These are phyloP conservation scores for Deilephila porcellus DNA, from an alignment of 2,888 invertebrate species.

Conservation along the genomic window DNA sequence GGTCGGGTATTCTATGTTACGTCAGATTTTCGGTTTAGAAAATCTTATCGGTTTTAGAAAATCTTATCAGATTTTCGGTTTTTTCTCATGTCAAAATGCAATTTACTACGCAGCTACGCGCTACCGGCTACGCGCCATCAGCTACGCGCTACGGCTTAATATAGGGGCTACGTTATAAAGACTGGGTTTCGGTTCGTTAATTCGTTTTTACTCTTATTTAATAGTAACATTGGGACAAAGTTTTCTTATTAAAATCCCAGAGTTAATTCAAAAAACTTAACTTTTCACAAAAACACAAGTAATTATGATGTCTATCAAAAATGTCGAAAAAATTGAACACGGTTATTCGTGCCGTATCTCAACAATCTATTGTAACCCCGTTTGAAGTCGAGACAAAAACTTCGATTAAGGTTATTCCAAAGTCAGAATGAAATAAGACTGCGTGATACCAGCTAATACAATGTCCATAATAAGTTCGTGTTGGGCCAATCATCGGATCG, in stretches of 20 bases:
- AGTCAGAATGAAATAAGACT: conserved; percentile 28
- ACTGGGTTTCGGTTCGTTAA: too few species aligned
- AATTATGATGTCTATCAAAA: conserved; percentile 7
- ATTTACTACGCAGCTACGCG: background rate
- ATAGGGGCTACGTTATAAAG: too few species aligned
- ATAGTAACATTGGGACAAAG: too few species aligned
- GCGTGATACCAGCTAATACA: conserved; percentile 24
- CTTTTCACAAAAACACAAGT: background rate
- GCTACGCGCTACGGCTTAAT: too few species aligned
- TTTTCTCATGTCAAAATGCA: background rate
- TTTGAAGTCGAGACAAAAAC: conserved; percentile 3
- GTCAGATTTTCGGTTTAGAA: too few species aligned
- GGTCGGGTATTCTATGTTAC: too few species aligned
- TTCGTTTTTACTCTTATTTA: too few species aligned
- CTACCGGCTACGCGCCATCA: background rate
- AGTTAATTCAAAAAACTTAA: background rate
- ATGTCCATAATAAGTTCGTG: conserved; percentile 23
- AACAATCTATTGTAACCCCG: background rate
- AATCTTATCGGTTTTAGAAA: too few species aligned
- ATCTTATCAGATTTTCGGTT: too few species aligned
- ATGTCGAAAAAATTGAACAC: background rate
- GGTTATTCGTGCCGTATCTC: conserved; percentile 1
- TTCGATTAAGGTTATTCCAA: conserved; percentile 19
- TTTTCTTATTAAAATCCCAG: too few species aligned
- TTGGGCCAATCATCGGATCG: conserved; percentile 21